Base-by-base conservation (phyloP, 2,113 vertebrate genomes). In the Cavia aperea region DNA sequence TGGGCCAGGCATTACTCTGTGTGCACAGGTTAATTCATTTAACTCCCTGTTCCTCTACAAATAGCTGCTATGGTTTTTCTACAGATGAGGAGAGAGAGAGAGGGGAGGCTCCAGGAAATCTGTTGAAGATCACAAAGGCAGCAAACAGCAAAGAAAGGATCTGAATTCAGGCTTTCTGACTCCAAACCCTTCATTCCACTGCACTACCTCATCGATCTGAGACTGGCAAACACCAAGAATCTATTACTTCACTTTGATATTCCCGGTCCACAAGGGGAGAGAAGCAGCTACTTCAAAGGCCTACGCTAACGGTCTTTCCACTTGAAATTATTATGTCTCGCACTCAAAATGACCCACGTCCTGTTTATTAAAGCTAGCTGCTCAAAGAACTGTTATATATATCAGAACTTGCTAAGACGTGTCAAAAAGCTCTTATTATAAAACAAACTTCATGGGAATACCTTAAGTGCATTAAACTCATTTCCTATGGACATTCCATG, bases 401-500 rank as follows among this genome's bases (percentile, higher is more conserved):
- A 91, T n/a, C 81, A 68, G 49, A 49, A 95, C 92, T 66, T 93
- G 84, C 33, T 83, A 96, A 96, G 91, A 94, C 92, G 94, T 95
- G 92, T 89, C 96, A 90, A 85, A 94, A 96, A 96, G 84, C 65
- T 77, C 0, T 62, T 97, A 92, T 94, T 96, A 96, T 92, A 46
- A 95, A 92, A 96, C 77, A 95, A 96, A 65, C 88, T 90, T n/a
- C 72, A 56, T 63, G 92, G 92, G 46, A 75, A 58, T 26, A 82
- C 29, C 49, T 54, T 65, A 83, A 93, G 23, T 90, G 88, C 82
- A 91, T 92, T 95, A 89, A 93, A 96, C 89, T 94, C 94, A 95
- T 93, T 95, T 95, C 33, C 97, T 93, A 93, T 93, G 96, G 96
- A 94, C 90, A 96, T 73, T 93, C 95, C 93, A 93, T 86, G 79